phyloP scores from a whole-genome alignment of 1,140 invertebrate genomes.

The Lanistes nyassanus region DNA sequence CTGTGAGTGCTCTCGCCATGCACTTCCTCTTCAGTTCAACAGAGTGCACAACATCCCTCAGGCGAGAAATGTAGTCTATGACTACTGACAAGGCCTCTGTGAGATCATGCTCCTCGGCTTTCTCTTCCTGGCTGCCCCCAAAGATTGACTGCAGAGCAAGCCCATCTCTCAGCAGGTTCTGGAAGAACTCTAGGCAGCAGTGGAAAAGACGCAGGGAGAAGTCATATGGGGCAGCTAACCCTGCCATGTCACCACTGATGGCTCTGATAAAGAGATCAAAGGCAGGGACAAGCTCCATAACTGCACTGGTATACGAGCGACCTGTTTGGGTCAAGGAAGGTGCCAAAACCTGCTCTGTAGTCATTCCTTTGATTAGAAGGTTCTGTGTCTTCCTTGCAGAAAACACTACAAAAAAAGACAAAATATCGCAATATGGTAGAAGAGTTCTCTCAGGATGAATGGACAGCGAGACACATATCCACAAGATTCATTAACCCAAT shows the following conservation, averaged over 20 bases:
- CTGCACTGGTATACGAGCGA: not conserved
- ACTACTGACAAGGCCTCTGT: constrained; percentile 37
- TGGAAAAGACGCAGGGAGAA: constrained; percentile 47
- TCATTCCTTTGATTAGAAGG: no score
- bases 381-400: no score
- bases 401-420: no score
- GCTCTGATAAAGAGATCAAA: constrained; percentile 13
- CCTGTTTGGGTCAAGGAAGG: no score
- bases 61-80: constrained; percentile 40
- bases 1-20: not conserved
- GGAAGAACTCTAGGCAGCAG: constrained; percentile 50
- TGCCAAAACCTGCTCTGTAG: no score
- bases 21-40: constrained; percentile 2
- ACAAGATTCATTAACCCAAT: no score
- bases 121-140: constrained; percentile 10
- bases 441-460: no score
- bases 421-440: no score
- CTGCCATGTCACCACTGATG: constrained; percentile 1
- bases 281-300: constrained; percentile 5
- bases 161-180: constrained; percentile 47
- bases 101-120: constrained; percentile 32
- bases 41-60: constrained; percentile 35
- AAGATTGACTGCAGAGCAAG: constrained; percentile 27
- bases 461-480: no score
- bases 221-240: constrained; percentile 28